Evolutionary conservation across 2,888 invertebrate genomes (phyloP), one percentile per base, ranked within the genome.

Genomic region (Brachyptera risi): DNA sequence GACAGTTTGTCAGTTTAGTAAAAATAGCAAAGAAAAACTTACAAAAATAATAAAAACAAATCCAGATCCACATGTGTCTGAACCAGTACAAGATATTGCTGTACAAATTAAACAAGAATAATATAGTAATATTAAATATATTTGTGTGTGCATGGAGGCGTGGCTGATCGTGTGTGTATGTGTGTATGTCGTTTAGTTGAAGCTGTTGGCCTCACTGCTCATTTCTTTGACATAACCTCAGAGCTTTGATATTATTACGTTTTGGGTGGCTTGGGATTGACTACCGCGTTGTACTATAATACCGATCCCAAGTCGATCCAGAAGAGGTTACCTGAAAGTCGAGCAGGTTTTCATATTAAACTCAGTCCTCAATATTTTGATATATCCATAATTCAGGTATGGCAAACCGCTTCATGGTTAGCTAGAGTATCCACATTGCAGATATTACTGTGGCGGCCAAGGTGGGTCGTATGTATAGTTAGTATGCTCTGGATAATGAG

Each of bases 31-130:
- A 21, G 21, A 44, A 44, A 44, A 44, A 17, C 21, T 49, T 21
- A 54, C 26, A 56, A 40, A 26, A 59, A 61, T 50, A 37, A 61
- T 58, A 37, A 56, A 47, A 23, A 50, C 49, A 56, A 54, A 60
- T 60, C 31, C 58, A 62, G 31, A 15, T 24, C 26, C 15, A 59
- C 54, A 40, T 61, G 58, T 64, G 60, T 64, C 59, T 65, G 65
- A 60, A 57, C 58, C 62, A 65, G 64, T 65, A 65, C 64, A 65
- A 65, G 64, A 63, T 60, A 60, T 61, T 65, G 63, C 64, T 66
- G 63, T 62, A 65, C 62, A 65, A 65, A 65, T 59, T 62, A 65
- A 62, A 59, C 60, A 62, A 58, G 62, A 56, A 56, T 44, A 44
- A 44, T 49, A 56, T 58, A 62, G 62, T 62, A 56, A 35, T 59